phyloP scores from a whole-genome alignment of 2,888 invertebrate genomes.

The Amorpha juglandis region DNA sequence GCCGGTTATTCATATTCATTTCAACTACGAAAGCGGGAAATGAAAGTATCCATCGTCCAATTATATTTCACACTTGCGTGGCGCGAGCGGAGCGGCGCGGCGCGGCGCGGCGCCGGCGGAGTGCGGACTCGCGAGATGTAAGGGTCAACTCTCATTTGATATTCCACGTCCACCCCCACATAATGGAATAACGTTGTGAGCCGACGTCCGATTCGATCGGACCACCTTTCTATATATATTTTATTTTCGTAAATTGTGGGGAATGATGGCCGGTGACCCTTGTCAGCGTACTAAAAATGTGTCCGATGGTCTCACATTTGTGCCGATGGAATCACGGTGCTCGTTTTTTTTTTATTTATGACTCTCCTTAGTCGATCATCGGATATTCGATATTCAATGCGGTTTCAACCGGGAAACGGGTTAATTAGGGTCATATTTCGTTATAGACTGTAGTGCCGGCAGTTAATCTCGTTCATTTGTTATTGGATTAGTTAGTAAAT shows the following conservation, averaged over 20 bases:
- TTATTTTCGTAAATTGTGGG: conserved; percentile 77
- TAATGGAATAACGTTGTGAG: conserved; percentile 82
- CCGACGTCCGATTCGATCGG: conserved; percentile 65
- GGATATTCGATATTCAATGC: conserved; percentile 3
- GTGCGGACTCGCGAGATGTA: conserved; percentile 58
- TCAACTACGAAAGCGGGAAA: conserved; percentile 2
- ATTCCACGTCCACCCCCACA: conserved; percentile 65
- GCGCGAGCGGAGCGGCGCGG: conserved; percentile 35
- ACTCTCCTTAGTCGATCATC: conserved; percentile 5
- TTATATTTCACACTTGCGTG: conserved; percentile 40
- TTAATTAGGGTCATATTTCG: conserved; percentile 22
- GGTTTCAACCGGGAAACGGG: conserved; percentile 7
- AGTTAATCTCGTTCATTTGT: conserved; percentile 20
- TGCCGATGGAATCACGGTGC: conserved; percentile 15
- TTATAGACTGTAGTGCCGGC: neutral
- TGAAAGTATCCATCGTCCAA: conserved; percentile 48
- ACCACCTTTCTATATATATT: conserved; percentile 62
- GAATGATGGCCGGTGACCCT: conserved; percentile 72
- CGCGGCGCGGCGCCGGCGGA: conserved; percentile 31
- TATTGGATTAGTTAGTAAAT: conserved; percentile 17
- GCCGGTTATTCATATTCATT: conserved; percentile 6
- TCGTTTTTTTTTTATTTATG: conserved; percentile 12
- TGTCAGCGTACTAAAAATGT: conserved; percentile 66
- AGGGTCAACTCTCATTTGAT: conserved; percentile 75
- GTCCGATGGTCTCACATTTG: conserved; percentile 43